These are phyloP conservation scores for Drosophila santomea DNA, from an alignment of 1,140 invertebrate species.

Conservation along the genomic window DNA sequence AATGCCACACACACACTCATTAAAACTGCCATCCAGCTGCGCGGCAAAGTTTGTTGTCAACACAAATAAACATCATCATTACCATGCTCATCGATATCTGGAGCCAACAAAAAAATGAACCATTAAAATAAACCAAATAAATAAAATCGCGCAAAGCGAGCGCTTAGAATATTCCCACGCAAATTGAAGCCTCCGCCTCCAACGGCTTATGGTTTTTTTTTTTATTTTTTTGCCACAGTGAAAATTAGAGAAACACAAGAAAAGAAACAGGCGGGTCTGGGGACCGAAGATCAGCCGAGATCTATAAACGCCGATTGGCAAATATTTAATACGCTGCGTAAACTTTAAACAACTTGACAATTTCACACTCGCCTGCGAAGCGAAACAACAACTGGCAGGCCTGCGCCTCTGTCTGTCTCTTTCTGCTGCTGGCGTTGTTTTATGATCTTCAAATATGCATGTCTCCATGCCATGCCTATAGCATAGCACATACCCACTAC, in stretches of 20 bases:
- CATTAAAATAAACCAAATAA: slow-evolving; percentile 25
- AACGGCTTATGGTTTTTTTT: slow-evolving; percentile 14
- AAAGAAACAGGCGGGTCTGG: slow-evolving; percentile 21
- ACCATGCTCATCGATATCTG: slow-evolving; percentile 46
- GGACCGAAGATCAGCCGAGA: slow-evolving; percentile 54
- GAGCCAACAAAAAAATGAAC: slow-evolving; percentile 16
- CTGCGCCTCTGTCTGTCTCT: not conserved
- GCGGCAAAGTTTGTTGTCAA: slow-evolving; percentile 74
- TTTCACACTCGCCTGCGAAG: slow-evolving; percentile 80
- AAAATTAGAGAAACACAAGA: slow-evolving; percentile 57
- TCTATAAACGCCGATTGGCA: slow-evolving; percentile 83
- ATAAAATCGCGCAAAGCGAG: slow-evolving; percentile 15
- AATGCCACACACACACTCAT: slow-evolving; percentile 1
- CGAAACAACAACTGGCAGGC: slow-evolving; percentile 42
- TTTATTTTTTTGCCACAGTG: slow-evolving; percentile 40
- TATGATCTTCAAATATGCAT: slow-evolving; percentile 78
- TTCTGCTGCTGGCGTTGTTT: slow-evolving; percentile 63
- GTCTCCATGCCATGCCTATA: slow-evolving; percentile 33
- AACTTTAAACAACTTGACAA: slow-evolving; percentile 83
- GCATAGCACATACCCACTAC: not conserved
- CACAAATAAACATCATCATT: slow-evolving; percentile 78
- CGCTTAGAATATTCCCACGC: slow-evolving; percentile 75
- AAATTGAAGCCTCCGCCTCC: slow-evolving; percentile 39
- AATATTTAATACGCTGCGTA: slow-evolving; percentile 83
- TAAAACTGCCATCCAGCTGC: slow-evolving; percentile 18